These are phyloP conservation scores for Drosophila kuntzei DNA, from an alignment of 2,888 invertebrate genomes.

Conservation along the genomic window DNA sequence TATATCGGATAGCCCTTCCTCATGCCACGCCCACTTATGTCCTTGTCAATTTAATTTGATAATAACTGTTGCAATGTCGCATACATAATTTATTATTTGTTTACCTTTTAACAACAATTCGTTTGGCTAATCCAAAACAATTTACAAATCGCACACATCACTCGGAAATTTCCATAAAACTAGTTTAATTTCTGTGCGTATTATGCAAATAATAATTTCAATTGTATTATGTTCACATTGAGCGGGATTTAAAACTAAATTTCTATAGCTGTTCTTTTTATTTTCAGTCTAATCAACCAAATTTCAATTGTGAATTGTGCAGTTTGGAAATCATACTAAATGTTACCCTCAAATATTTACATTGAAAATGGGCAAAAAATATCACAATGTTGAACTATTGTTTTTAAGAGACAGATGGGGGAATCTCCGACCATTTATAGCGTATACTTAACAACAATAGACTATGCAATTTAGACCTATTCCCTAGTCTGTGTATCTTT, in stretches of 20 bases:
- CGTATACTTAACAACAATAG: too few species aligned
- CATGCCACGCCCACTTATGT: background rate
- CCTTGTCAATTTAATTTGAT: slow-evolving; percentile 15
- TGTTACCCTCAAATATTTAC: background rate
- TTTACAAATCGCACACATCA: background rate
- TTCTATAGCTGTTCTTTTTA: background rate
- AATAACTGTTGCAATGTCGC: slow-evolving; percentile 11
- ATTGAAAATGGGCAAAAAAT: background rate
- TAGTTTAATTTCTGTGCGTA: background rate
- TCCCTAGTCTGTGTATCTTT: too few species aligned
- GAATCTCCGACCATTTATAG: too few species aligned
- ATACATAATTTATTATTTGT: slow-evolving; percentile 26
- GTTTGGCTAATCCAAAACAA: slow-evolving; percentile 7
- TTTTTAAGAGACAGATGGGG: background rate
- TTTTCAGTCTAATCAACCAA: background rate
- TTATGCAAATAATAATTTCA: slow-evolving; percentile 13
- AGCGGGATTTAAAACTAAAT: background rate
- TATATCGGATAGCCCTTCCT: background rate
- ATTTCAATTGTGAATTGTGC: background rate
- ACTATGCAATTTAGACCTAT: too few species aligned
- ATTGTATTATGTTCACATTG: slow-evolving; percentile 7
- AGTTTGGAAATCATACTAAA: background rate
- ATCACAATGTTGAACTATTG: background rate
- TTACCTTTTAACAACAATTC: slow-evolving; percentile 18
- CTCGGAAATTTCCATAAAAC: slow-evolving; percentile 27